Conservation (phyloP, 2,113 vertebrate genomes). For the Ceyx cyanopectus region DNA sequence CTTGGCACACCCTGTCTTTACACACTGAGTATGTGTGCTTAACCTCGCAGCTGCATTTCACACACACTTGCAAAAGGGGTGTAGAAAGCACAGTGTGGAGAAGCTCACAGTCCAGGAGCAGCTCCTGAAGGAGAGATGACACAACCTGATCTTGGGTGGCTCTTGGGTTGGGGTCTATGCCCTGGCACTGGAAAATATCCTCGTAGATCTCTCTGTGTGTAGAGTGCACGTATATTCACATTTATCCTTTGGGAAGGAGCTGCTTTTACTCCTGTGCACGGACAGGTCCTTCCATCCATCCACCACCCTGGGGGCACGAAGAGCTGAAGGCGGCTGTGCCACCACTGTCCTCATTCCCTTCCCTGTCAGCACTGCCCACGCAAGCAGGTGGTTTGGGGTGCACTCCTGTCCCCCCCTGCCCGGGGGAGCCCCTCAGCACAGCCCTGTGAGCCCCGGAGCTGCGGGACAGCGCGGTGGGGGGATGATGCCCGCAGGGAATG, state of each 20-base stretch:
- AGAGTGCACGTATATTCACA: neutral
- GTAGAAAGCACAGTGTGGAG: neutral
- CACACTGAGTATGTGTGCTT: neutral
- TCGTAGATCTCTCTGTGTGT: neutral
- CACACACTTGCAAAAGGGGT: neutral
- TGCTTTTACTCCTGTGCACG: neutral
- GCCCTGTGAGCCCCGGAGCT: neutral
- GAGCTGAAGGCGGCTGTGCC: neutral
- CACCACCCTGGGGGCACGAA: neutral
- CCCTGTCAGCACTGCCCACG: neutral
- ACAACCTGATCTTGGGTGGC: neutral
- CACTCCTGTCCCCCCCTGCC: neutral
- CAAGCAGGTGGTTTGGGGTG: neutral
- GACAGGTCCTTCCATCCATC: neutral
- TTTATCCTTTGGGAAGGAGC: neutral
- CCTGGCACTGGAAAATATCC: neutral
- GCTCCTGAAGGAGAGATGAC: neutral
- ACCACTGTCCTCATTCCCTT: neutral
- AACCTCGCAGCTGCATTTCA: neutral
- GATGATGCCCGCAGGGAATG: neutral
- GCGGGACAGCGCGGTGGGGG: fast-evolving
- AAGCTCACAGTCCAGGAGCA: neutral
- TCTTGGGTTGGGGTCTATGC: neutral
- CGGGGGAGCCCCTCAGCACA: neutral
- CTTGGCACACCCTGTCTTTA: neutral